Percentiles rank a stretch among this genome's conserved stretches.
These are phyloP conservation scores for Helobdella robusta DNA, from an alignment of 2,888 invertebrate species.

Conservation along the genomic window DNA sequence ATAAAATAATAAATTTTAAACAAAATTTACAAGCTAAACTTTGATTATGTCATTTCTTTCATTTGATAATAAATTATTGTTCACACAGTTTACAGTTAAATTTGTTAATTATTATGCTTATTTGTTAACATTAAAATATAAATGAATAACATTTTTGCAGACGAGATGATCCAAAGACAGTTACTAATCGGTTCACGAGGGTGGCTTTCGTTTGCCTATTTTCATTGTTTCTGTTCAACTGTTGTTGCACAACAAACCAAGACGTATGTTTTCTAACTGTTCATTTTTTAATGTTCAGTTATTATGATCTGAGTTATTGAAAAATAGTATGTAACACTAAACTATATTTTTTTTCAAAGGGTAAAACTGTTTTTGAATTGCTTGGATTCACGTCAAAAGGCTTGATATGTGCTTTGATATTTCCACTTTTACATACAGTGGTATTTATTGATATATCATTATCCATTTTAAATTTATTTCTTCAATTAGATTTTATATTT, in stretches of 20 bases:
- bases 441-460: neutral
- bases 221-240: slow-evolving; percentile 67
- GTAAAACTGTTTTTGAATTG: slow-evolving; percentile 42
- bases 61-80: too few species aligned
- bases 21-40: too few species aligned
- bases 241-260: slow-evolving; percentile 50
- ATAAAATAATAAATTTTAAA: too few species aligned
- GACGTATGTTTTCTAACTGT: neutral
- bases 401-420: slow-evolving; percentile 61
- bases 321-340: neutral
- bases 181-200: slow-evolving; percentile 76
- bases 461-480: slow-evolving; percentile 7
- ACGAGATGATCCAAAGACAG: slow-evolving; percentile 74
- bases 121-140: neutral
- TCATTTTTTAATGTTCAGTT: neutral
- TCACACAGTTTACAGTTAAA: too few species aligned
- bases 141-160: slow-evolving; percentile 24
- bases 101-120: too few species aligned
- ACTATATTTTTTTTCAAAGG: slow-evolving; percentile 36
- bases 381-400: slow-evolving; percentile 69
- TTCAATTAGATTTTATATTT: neutral
- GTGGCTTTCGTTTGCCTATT: slow-evolving; percentile 70
- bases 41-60: too few species aligned
- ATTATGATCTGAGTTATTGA: neutral
- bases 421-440: slow-evolving; percentile 56